phyloP scores from a whole-genome alignment of 2,113 vertebrate genomes.

The Mionectes macconnelli region DNA sequence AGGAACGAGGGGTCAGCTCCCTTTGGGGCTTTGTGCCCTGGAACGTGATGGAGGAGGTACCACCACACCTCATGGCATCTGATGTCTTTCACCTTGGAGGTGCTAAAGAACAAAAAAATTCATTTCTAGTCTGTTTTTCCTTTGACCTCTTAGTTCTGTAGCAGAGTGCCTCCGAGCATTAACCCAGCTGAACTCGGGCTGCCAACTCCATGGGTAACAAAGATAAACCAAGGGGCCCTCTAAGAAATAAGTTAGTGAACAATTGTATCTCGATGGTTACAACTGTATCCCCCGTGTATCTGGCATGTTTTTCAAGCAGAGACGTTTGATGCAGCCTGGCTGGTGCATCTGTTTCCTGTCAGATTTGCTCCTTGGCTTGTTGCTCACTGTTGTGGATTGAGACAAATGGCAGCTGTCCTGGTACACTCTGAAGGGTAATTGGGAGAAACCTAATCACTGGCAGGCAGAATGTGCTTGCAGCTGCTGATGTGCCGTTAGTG shows the following conservation, averaged over 20 bases:
- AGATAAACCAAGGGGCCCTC: background rate
- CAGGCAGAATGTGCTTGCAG: background rate
- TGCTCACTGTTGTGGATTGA: background rate
- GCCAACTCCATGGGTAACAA: background rate
- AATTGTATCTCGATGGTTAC: background rate
- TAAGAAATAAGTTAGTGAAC: background rate
- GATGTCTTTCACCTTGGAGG: background rate
- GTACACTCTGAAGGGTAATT: background rate
- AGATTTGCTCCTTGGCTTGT: background rate
- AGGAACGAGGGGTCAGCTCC: background rate
- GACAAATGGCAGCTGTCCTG: conserved; percentile 30
- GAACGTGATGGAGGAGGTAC: background rate
- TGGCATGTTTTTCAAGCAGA: background rate
- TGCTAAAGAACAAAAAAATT: background rate
- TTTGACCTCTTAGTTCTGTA: background rate
- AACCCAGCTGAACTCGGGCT: background rate
- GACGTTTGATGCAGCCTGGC: background rate
- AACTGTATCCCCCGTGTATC: background rate
- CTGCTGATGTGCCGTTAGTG: conserved; percentile 5
- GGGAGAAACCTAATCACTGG: conserved; percentile 46
- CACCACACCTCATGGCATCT: background rate
- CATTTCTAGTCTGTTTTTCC: background rate
- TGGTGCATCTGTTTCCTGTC: background rate
- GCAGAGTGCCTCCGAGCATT: background rate
- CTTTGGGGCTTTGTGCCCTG: background rate